Percentiles rank a stretch among this genome's conserved stretches.
Evolutionary conservation across 2,113 vertebrate genomes (phyloP).

Genomic region (Oreochromis tanganicae): DNA sequence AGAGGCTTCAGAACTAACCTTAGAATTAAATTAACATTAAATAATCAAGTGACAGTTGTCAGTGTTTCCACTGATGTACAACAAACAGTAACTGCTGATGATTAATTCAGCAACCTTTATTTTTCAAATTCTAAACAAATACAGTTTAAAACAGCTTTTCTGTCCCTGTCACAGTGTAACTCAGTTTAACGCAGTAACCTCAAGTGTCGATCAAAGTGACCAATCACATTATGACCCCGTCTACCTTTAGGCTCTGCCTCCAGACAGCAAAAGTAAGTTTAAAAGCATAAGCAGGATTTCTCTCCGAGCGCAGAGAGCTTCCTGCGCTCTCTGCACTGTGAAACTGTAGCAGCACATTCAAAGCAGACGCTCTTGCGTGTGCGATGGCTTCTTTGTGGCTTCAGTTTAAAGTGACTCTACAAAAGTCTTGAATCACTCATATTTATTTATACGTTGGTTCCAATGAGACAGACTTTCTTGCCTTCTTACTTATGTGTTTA

Average conservation of each 20-base stretch:
- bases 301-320: neutral
- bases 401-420: neutral
- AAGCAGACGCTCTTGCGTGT: neutral
- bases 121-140: neutral
- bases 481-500: neutral
- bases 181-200: neutral
- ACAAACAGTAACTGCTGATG: neutral
- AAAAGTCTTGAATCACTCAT: neutral
- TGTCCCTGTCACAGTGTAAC: neutral
- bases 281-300: neutral
- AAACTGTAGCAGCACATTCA: neutral
- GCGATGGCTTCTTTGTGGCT: neutral
- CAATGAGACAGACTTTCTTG: neutral
- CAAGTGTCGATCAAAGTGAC: neutral
- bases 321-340: neutral
- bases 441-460: neutral
- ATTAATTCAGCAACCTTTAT: neutral
- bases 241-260: neutral
- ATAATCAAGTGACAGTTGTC: neutral
- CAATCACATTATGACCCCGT: neutral
- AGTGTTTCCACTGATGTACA: neutral
- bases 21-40: rapidly evolving
- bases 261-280: neutral
- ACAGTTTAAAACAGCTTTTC: neutral
- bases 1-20: neutral